Percentiles rank a stretch among this genome's conserved stretches.
These are phyloP conservation scores for Mesitornis unicolor DNA, from an alignment of 2,113 vertebrate genomes.

Conservation along the genomic window DNA sequence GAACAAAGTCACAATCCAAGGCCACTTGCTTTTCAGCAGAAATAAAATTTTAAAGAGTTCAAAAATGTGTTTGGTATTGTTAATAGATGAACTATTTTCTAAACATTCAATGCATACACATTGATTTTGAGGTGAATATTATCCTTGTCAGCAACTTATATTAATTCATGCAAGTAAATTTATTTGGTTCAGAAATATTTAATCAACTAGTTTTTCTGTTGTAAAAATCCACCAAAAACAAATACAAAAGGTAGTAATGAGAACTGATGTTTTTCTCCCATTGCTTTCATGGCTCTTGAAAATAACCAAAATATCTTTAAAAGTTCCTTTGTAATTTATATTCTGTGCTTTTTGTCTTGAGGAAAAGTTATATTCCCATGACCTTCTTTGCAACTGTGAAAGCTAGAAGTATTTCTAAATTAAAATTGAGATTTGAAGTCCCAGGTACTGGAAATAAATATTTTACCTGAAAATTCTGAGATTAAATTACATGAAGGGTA, in stretches of 20 bases:
- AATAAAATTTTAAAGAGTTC: neutral
- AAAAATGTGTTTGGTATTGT: neutral
- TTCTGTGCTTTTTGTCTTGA: neutral
- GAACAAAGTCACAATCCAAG: neutral
- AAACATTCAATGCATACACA: neutral
- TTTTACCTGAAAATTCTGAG: neutral
- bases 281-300: neutral
- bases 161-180: neutral
- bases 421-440: neutral
- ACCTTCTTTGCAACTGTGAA: neutral
- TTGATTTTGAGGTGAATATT: neutral
- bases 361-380: neutral
- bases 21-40: neutral
- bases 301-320: neutral
- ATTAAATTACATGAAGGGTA: neutral
- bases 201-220: neutral
- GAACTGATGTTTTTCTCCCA: neutral
- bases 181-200: neutral
- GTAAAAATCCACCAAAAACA: neutral
- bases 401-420: neutral
- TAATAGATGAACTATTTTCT: neutral
- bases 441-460: neutral
- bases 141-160: neutral
- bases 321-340: neutral
- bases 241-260: neutral